These are phyloP conservation scores for Tadarida brasiliensis DNA, from an alignment of 2,797 vertebrate species.

Conservation along the genomic window DNA sequence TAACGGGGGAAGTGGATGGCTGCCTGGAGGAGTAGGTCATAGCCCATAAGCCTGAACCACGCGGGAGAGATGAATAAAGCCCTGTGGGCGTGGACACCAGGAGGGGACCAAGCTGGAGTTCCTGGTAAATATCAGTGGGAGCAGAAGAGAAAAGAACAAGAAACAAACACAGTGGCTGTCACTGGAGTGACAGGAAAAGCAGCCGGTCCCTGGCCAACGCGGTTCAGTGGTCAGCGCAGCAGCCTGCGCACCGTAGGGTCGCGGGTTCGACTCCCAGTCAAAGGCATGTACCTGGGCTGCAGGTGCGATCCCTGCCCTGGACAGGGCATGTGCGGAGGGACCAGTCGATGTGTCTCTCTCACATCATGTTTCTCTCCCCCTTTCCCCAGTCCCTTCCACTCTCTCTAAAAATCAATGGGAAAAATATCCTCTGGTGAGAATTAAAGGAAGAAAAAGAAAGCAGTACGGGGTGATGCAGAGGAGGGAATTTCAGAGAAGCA, in stretches of 20 bases:
- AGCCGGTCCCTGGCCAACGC: too few species aligned
- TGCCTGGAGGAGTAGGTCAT: not conserved
- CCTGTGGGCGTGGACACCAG: not conserved
- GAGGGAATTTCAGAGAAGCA: slow-evolving; percentile 33
- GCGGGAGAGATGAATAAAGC: slow-evolving; percentile 36
- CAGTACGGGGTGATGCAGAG: slow-evolving; percentile 60
- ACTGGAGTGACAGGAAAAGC: slow-evolving; percentile 41
- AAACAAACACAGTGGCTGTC: slow-evolving; percentile 31
- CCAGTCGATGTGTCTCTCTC: too few species aligned
- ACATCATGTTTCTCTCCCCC: too few species aligned
- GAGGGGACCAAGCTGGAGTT: not conserved
- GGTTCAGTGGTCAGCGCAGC: too few species aligned
- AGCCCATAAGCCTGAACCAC: not conserved
- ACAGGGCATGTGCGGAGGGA: too few species aligned
- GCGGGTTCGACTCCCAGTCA: too few species aligned
- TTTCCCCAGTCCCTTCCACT: too few species aligned
- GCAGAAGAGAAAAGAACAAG: slow-evolving; percentile 55
- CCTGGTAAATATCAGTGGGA: slow-evolving; percentile 24
- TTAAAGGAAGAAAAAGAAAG: not conserved
- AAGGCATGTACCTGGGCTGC: too few species aligned
- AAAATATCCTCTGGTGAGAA: too few species aligned
- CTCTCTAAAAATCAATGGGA: too few species aligned
- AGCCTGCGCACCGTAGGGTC: too few species aligned
- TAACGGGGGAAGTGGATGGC: not conserved
- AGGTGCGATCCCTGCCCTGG: too few species aligned